Base-by-base conservation (phyloP, 1,140 invertebrate genomes). In the Lasioglossum baleicum region DNA sequence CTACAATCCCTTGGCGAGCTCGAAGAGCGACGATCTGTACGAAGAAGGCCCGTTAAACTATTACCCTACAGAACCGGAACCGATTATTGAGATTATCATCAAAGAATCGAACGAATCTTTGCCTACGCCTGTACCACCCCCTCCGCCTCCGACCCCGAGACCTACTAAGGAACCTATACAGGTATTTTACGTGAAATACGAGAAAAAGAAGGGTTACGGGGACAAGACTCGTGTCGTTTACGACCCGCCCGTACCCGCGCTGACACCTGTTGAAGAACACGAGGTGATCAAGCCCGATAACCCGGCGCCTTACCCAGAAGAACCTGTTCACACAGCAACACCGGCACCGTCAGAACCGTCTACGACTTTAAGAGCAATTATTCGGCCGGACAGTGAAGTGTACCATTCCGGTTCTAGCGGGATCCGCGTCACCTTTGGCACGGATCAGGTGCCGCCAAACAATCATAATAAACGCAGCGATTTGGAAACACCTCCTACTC, bases 51-150 rank as follows among this genome's bases (percentile, higher is more conserved):
- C 87, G 0, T 91, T 94, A 44, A 93, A 92, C 85, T 94, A 96
- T 76, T 96, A 97, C 87, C 92, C 95, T 11, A 95, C 96, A 83
- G 96, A 96, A 74, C 97, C 97, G 0, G 97, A 98, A 89, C 97
- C 97, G 17, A 98, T 98, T 65, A 98, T 98, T 79, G 97, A 98
- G 92, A 98, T 97, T 81, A 98, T 98, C 72, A 97, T 98, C 68
- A 97, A 97, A 88, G 97, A 98, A 91, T 97, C 96, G 0, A 97
- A 98, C 89, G 96, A 97, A 83, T 94, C 96, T 0, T 89, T 97
- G 6, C 96, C 97, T 0, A 94, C 95, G 6, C 95, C 95, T n/a
- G 95, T 94, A 0, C 93, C 94, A 8, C 90, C 90, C 0, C 91
- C 94, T 8, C 90, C 94, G 44, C 90, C 94, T 22, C 92, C 94